These are phyloP conservation scores for Tipula vernalis DNA, from an alignment of 2,888 invertebrate genomes.

Conservation along the genomic window DNA sequence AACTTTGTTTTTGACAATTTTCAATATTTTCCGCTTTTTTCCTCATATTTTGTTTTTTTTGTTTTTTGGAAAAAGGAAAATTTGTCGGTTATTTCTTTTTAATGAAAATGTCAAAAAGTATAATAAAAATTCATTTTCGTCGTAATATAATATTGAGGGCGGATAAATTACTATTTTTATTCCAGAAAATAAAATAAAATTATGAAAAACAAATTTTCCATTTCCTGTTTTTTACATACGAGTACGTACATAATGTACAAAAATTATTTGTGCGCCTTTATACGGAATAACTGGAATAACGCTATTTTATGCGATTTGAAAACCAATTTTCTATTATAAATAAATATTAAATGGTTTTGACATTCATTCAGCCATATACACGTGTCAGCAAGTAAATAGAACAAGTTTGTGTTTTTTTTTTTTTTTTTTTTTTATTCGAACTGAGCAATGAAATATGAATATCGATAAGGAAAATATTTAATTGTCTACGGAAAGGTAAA, in stretches of 20 bases:
- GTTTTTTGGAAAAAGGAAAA: not conserved
- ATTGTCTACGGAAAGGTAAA: not conserved
- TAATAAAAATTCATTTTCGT: not conserved
- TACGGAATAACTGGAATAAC: not conserved
- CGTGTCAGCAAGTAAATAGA: not conserved
- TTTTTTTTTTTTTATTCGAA: not conserved
- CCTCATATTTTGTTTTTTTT: not conserved
- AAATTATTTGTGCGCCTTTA: not conserved
- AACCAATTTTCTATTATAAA: not conserved
- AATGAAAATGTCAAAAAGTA: slow-evolving; percentile 4
- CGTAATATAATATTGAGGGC: slow-evolving; percentile 4
- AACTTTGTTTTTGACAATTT: slow-evolving; percentile 4
- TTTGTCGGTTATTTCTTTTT: not conserved
- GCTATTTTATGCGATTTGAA: not conserved
- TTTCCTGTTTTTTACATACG: not conserved
- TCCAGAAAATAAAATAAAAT: not conserved
- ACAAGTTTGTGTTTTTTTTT: not conserved
- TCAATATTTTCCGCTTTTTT: not conserved
- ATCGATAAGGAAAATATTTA: not conserved
- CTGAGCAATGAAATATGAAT: not conserved
- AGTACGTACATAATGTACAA: not conserved
- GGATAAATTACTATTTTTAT: slow-evolving; percentile 4
- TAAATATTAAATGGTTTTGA: not conserved
- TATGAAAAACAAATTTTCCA: not conserved
- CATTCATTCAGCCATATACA: not conserved